Percentiles rank a stretch among this genome's conserved stretches.
Conservation (phyloP, 2,888 invertebrate genomes). For the Acronicta psi region DNA sequence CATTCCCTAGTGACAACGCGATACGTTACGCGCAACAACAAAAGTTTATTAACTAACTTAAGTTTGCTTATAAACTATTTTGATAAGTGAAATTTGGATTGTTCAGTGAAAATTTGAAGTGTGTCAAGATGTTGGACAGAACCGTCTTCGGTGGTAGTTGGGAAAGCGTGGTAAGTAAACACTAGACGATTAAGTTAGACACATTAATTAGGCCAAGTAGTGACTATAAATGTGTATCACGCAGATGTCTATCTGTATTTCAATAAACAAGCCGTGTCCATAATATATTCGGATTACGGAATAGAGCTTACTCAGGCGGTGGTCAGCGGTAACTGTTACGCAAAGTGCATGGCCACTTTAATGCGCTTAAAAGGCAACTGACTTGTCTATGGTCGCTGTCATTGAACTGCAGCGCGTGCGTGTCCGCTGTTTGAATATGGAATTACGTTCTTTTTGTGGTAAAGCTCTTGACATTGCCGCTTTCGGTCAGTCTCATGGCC, state of each 20-base stretch:
- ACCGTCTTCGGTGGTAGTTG: constrained; percentile 83
- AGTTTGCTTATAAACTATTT: constrained; percentile 46
- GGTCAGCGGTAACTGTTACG: constrained; percentile 70
- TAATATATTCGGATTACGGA: constrained; percentile 67
- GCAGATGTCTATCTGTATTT: constrained; percentile 30
- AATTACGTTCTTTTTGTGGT: constrained; percentile 77
- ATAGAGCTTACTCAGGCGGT: constrained; percentile 53
- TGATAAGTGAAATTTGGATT: constrained; percentile 65
- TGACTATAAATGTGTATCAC: not conserved
- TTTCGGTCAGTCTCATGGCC: constrained; percentile 70
- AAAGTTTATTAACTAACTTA: constrained; percentile 56
- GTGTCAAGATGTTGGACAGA: constrained; percentile 82
- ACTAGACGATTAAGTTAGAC: constrained; percentile 19
- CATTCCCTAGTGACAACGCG: constrained; percentile 78
- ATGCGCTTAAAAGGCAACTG: constrained; percentile 82
- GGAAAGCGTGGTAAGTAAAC: constrained; percentile 85
- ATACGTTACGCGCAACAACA: constrained; percentile 65
- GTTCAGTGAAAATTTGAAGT: constrained; percentile 56
- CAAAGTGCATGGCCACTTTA: constrained; percentile 79
- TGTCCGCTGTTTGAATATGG: constrained; percentile 79
- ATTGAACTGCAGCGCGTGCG: constrained; percentile 79
- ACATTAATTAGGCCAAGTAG: constrained; percentile 18
- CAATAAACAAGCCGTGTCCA: constrained; percentile 38
- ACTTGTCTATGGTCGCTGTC: constrained; percentile 80
- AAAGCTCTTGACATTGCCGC: constrained; percentile 84